Evolutionary conservation across 2,113 vertebrate genomes (phyloP).

Genomic region (Climacteris rufus): DNA sequence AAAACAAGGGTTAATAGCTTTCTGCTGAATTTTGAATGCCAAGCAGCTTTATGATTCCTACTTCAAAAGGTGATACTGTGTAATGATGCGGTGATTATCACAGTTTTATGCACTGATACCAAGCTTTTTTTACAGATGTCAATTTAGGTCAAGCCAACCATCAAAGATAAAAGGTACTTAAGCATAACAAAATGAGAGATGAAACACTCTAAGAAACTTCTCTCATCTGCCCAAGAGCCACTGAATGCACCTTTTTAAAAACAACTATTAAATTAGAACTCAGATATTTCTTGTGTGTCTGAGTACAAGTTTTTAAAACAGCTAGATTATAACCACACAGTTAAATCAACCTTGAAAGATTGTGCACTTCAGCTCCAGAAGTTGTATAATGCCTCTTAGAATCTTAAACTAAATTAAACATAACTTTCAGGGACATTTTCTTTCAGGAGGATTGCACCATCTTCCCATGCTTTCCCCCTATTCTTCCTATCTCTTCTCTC

Average conservation of each 20-base stretch:
- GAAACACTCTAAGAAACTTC: not conserved
- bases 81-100: not conserved
- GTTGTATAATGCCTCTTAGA: not conserved
- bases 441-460: not conserved
- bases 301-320: not conserved
- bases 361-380: not conserved
- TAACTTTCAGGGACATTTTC: not conserved
- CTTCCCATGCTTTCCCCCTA: not conserved
- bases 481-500: not conserved
- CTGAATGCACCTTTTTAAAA: not conserved
- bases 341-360: conserved; percentile 36
- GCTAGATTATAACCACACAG: not conserved
- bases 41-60: not conserved
- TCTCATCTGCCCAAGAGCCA: not conserved
- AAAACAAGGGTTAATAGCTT: not conserved
- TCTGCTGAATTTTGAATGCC: not conserved
- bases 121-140: not conserved
- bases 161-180: conserved; percentile 20
- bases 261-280: not conserved
- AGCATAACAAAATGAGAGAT: not conserved
- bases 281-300: not conserved
- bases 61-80: not conserved
- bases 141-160: not conserved
- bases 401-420: conserved; percentile 25
- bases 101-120: not conserved